Base-by-base conservation (phyloP, 2,113 vertebrate genomes). In the Climacteris rufus region DNA sequence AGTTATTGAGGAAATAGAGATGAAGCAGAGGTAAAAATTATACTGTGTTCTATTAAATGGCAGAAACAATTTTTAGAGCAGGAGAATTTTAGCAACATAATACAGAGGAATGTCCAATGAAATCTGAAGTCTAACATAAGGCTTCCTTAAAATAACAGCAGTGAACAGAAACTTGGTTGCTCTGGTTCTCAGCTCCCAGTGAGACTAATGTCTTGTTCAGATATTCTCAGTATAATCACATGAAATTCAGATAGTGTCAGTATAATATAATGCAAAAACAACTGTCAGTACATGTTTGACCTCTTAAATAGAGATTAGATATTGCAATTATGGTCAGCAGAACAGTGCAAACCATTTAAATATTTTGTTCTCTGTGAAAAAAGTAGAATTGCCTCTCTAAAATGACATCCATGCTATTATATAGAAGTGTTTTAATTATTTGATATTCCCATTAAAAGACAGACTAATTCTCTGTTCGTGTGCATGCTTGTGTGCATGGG, bases 401-500 rank as follows among this genome's bases (percentile, higher is more conserved):
- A 68, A 42, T 72, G 81, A n/a, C 11, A 28, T 70, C 19, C 30
- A 8, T 52, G 21, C 5, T 82, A 15, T 75, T 30, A 31, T 15
- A 68, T 9, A 15, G 24, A 60, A 49, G 20, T 12, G 7, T 33
- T 83, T 76, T 60, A 54, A 24, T 53, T 57, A 8, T 35, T 77
- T 54, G 11, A 7, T 44, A 53, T 39, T 79, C 5, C 53, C 9
- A 37, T 10, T 81, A 49, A 77, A 80, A 40, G 45, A 30, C 16
- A 77, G 49, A 54, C 6, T 31, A 17, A 23, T 24, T 45, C 9
- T 61, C 10, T 27, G 69, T 69, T 37, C 4, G 2, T 8, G 7
- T 57, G 13, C 0, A 1, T 68, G 16, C 11, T 5, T 33, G 13
- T 20, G 39, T 42, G 27, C 40, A 44, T 25, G 31, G 4, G 2